These are phyloP conservation scores for Axinella damicornis DNA, from an alignment of 37 sponge, comb jelly and placozoan genomes.

Conservation along the genomic window DNA sequence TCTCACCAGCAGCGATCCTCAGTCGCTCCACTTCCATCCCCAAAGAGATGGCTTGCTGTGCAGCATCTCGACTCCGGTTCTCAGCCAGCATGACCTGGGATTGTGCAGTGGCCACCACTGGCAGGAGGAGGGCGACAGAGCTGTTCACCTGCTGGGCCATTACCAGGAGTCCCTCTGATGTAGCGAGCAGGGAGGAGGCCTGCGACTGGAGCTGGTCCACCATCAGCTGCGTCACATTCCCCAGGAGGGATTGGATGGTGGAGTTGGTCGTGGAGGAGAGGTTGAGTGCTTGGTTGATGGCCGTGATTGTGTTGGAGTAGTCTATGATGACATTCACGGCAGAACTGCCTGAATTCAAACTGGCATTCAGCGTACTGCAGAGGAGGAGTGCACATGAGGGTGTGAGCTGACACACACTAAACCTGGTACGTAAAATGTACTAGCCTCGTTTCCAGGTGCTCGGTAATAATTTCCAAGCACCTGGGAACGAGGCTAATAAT, in stretches of 20 bases:
- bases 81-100: neutral
- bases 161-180: neutral
- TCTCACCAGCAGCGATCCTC: too few relatives aligned
- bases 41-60: neutral
- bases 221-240: neutral
- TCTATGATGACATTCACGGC: constrained; percentile 30
- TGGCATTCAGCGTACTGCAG: constrained; percentile 23
- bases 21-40: neutral
- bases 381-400: neutral
- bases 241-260: neutral
- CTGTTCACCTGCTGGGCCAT: neutral
- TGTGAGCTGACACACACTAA: too few relatives aligned
- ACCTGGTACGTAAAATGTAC: too few relatives aligned
- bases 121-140: too few relatives aligned
- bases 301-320: neutral
- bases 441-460: too few relatives aligned
- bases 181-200: neutral
- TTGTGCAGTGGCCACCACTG: too few relatives aligned
- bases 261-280: constrained; percentile 22
- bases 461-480: too few relatives aligned
- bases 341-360: constrained; percentile 3
- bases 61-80: neutral
- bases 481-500: too few relatives aligned
- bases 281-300: constrained; percentile 17
- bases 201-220: neutral